Evolutionary conservation across 2,113 vertebrate species (phyloP).

Genomic region (Leucoraja erinaceus): DNA sequence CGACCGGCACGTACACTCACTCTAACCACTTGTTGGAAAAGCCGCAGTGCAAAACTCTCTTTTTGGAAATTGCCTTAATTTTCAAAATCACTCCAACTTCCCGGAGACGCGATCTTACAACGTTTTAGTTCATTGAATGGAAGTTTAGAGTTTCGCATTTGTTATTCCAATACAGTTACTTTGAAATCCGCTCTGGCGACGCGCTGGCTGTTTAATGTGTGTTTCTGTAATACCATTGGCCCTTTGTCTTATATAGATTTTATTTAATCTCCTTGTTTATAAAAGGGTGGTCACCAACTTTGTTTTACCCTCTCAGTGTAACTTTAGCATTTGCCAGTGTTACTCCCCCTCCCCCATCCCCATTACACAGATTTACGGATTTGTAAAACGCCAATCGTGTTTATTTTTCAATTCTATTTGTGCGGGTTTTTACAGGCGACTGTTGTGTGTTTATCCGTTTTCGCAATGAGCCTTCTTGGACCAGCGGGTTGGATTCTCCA

Average conservation of each 20-base stretch:
- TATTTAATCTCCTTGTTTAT: not conserved
- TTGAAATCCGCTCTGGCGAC: not conserved
- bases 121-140: not conserved
- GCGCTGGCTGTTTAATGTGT: not conserved
- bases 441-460: constrained; percentile 56
- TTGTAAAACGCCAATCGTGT: not conserved
- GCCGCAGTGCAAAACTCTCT: not conserved
- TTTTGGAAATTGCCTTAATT: too few relatives aligned
- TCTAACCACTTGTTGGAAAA: not conserved
- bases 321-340: not conserved
- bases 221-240: not conserved
- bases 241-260: not conserved
- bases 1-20: constrained; percentile 16
- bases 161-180: not conserved
- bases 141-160: not conserved
- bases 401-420: constrained; percentile 38
- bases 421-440: constrained; percentile 56
- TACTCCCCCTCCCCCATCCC: not conserved
- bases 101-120: not conserved
- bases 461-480: constrained; percentile 58
- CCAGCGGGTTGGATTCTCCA: constrained; percentile 68
- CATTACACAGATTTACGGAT: not conserved
- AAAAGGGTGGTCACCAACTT: not conserved
- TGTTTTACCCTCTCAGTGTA: not conserved
- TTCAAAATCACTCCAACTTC: not conserved